A percentile compares a stretch with the other conserved stretches of the same genome.
These are phyloP conservation scores for Notiomystis cincta DNA, from an alignment of 2,113 vertebrate genomes.

Conservation along the genomic window DNA sequence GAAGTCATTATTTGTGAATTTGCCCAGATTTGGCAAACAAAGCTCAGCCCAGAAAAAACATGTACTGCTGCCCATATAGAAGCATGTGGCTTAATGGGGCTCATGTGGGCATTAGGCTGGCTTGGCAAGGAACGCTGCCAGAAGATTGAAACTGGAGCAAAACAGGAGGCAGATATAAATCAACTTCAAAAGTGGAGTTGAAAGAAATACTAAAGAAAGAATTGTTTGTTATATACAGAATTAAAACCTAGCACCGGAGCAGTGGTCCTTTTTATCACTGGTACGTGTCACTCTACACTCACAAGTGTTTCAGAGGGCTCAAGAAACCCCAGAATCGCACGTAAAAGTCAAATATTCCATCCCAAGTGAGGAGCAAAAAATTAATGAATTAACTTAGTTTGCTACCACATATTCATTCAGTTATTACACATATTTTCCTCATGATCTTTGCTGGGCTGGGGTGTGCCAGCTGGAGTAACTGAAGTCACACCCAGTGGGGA, in stretches of 20 bases:
- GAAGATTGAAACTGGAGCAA: constrained; percentile 36
- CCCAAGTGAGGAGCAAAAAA: not conserved
- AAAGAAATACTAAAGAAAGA: constrained; percentile 39
- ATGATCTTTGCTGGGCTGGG: rapidly evolving
- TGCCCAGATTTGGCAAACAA: constrained; percentile 31
- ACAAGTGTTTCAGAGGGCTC: not conserved
- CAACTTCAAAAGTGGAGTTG: constrained; percentile 20
- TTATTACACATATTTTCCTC: not conserved
- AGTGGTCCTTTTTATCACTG: not conserved
- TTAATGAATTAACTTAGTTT: not conserved
- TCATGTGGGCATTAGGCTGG: constrained; percentile 16
- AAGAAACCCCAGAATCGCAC: rapidly evolving
- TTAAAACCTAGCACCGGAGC: not conserved
- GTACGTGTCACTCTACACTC: not conserved
- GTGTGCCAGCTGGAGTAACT: no score
- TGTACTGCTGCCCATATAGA: not conserved
- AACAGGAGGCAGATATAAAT: constrained; percentile 44
- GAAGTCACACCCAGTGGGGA: not conserved
- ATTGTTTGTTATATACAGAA: not conserved
- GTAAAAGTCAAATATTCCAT: not conserved
- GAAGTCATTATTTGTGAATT: constrained; percentile 32
- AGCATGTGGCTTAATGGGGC: not conserved
- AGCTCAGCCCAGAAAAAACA: constrained; percentile 1
- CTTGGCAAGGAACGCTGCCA: not conserved
- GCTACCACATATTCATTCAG: not conserved